Conservation (phyloP, 2,113 vertebrate species). For the Bubo bubo region DNA sequence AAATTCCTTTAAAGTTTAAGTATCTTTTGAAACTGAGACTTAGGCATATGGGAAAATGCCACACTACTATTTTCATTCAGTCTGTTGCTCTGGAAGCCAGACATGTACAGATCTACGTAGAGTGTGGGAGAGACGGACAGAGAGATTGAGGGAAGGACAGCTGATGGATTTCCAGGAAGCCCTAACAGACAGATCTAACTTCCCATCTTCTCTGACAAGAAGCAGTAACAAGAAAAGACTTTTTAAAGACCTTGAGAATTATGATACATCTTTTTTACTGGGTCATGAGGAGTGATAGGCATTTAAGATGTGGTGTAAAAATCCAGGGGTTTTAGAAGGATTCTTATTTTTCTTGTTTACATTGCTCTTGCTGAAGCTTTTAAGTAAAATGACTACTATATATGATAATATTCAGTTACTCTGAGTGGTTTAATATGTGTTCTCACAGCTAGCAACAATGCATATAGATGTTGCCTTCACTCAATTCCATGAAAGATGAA, state of each 20-base stretch:
- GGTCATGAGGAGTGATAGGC: neutral
- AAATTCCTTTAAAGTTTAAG: neutral
- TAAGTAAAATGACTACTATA: neutral
- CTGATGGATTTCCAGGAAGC: neutral
- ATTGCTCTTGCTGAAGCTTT: neutral
- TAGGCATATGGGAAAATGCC: neutral
- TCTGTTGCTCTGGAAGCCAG: neutral
- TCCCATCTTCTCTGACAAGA: neutral
- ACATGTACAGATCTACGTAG: neutral
- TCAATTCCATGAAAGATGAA: neutral
- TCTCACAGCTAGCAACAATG: neutral
- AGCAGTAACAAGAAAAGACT: neutral
- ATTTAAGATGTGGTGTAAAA: neutral
- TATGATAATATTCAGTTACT: neutral
- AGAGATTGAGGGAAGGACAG: fast-evolving
- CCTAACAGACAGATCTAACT: neutral
- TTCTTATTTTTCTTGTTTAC: neutral
- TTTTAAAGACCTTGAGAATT: neutral
- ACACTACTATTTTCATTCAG: neutral
- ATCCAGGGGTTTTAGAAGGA: neutral
- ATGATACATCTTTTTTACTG: neutral
- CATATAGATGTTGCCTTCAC: neutral
- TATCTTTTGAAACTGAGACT: neutral
- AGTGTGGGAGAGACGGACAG: neutral
- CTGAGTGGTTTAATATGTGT: neutral